Base-by-base conservation (phyloP, 2,113 vertebrate genomes). In the Sceloporus undulatus region DNA sequence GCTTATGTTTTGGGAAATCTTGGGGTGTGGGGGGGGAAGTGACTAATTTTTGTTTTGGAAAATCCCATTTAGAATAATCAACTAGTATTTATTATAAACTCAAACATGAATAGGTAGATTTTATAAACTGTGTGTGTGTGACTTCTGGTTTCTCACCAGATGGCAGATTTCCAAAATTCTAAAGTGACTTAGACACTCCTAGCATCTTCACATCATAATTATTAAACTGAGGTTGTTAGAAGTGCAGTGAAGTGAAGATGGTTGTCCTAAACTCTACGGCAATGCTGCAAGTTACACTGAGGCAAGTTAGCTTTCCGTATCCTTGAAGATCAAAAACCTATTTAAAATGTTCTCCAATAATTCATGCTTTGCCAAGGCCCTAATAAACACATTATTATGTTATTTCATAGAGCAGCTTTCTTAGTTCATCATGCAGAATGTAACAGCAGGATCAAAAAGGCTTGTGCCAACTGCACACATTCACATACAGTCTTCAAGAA, bases 231-330 rank as follows among this genome's bases (percentile, higher is more conserved):
- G 27, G 62, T 71, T 74, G 86, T 91, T 76, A 77, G 38, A 48
- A 0, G 0, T 2, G 23, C 66, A 82, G 21, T 19, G 86, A 75
- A 34, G 66, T 0, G 0, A 78, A 71, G 38, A 11, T 38, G 29
- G n/a, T 83, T 76, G 77, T 85, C 75, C 70, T 40, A 59, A 66
- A 16, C 11, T 54, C 23, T 18, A 4, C 2, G 14, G 13, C 13
- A 40, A 19, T 38, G 10, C 16, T 56, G 66, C 27, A 87, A 85
- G 70, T 79, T 27, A 19, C 0, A 27, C 52, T 65, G 42, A 83
- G 34, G 81, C 65, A 23, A 70, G 34, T 23, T 27, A 70, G 14
- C 14, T 56, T 84, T 84, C 74, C 16, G 29, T 78, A 88, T 29
- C 34, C 73, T 59, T 77, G 66, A 62, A 75, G 77, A 79, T 85